phyloP scores from a whole-genome alignment of 2,888 invertebrate species.

The Megamerina dolium region DNA sequence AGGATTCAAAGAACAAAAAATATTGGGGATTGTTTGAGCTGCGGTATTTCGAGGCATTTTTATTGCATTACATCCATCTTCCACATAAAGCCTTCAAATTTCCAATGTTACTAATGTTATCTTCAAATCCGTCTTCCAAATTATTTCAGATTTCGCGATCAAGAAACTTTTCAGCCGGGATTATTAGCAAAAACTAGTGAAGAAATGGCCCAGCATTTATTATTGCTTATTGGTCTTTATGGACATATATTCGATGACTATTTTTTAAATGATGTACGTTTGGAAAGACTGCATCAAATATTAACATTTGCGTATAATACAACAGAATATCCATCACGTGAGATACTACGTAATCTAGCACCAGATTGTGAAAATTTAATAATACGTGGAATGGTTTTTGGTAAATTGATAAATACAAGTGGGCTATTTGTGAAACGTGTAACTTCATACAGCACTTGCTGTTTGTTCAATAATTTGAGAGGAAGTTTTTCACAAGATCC shows the following conservation, averaged over 20 bases:
- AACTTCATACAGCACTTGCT: conserved; percentile 40
- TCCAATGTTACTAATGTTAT: too few species aligned
- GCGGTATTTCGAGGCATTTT: too few species aligned
- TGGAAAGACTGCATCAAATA: conserved; percentile 34
- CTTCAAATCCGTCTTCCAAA: too few species aligned
- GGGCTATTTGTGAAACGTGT: conserved; percentile 31
- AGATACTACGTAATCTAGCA: conserved; percentile 32
- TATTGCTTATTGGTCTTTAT: conserved; percentile 33
- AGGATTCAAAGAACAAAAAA: too few species aligned
- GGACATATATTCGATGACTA: conserved; percentile 28
- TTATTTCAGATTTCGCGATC: conserved; percentile 29
- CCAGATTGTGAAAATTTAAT: conserved; percentile 38
- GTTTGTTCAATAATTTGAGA: conserved; percentile 42
- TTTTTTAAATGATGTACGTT: conserved; percentile 19
- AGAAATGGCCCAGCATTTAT: conserved; percentile 33
- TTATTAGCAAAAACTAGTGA: conserved; percentile 21
- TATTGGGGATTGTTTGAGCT: too few species aligned
- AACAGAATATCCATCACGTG: conserved; percentile 34
- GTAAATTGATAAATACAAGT: conserved; percentile 28
- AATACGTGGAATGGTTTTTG: conserved; percentile 33
- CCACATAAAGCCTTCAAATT: too few species aligned
- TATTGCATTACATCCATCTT: too few species aligned
- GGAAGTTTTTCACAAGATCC: conserved; percentile 24
- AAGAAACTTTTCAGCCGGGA: conserved; percentile 23
- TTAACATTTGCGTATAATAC: conserved; percentile 34